A percentile compares a stretch with the other conserved stretches of the same genome.
Conservation (phyloP, 2,888 invertebrate genomes). For the Dicyrtoma fusca region DNA sequence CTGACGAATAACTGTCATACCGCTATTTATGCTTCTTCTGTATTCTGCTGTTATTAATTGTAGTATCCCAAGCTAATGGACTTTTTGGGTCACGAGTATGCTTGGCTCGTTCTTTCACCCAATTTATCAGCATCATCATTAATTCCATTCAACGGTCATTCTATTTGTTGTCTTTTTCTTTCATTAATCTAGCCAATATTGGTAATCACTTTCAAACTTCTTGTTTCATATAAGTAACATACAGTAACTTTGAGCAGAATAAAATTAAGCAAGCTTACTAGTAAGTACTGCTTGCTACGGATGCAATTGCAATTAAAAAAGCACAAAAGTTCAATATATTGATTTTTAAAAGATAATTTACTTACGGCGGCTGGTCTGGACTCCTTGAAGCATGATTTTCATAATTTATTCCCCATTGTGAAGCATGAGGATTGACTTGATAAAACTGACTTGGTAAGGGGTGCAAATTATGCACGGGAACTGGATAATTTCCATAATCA, state of each 20-base stretch:
- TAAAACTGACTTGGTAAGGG: not conserved
- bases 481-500: not conserved
- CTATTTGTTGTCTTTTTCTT: constrained; percentile 13
- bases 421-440: constrained; percentile 1
- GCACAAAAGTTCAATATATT: not conserved
- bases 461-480: not conserved
- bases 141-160: constrained; percentile 10
- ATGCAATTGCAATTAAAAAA: not conserved
- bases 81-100: not conserved
- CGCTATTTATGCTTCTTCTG: no score
- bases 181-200: constrained; percentile 26
- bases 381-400: not conserved
- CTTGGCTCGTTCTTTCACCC: constrained; percentile 15
- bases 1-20: no score
- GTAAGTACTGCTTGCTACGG: no score
- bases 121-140: constrained; percentile 10
- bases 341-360: not conserved
- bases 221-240: not conserved
- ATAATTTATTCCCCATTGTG: constrained; percentile 14
- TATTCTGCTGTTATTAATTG: no score
- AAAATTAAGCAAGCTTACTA: no score
- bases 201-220: constrained; percentile 15
- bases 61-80: no score
- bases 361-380: constrained; percentile 5
- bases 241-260: no score